phyloP scores from a whole-genome alignment of 2,888 invertebrate genomes.

The Reticulitermes lucifugus region DNA sequence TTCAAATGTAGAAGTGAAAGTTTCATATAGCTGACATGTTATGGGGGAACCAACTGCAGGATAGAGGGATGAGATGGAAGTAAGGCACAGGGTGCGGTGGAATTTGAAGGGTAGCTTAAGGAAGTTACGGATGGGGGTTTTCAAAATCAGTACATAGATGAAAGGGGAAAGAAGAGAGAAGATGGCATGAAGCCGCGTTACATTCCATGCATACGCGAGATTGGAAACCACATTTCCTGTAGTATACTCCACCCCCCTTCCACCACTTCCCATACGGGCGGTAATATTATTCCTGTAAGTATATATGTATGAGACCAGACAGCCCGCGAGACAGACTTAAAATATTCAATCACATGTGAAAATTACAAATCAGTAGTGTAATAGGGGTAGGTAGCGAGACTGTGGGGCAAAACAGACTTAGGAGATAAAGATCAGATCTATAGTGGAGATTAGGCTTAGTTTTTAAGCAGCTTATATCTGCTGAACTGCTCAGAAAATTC shows the following conservation, averaged over 20 bases:
- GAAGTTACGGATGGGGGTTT: background rate
- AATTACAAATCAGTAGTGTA: no score
- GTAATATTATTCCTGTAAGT: no score
- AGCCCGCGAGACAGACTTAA: no score
- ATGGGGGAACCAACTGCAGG: background rate
- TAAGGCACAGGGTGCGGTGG: background rate
- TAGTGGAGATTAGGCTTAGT: no score
- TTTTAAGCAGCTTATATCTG: no score
- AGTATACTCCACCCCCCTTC: background rate
- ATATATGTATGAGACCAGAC: background rate
- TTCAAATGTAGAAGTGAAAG: background rate
- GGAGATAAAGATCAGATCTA: no score
- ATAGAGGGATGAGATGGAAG: background rate
- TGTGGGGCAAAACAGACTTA: no score
- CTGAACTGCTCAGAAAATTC: no score
- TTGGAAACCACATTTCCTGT: background rate
- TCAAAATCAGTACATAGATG: background rate
- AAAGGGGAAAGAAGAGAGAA: background rate
- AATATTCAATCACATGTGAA: no score
- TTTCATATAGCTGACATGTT: background rate
- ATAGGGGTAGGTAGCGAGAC: no score
- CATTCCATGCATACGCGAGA: constrained; percentile 19
- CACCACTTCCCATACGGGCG: background rate
- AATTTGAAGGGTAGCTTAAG: background rate
- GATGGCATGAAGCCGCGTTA: background rate